Evolutionary conservation across 2,113 vertebrate species (phyloP).

Genomic region (Hydrolagus affinis): DNA sequence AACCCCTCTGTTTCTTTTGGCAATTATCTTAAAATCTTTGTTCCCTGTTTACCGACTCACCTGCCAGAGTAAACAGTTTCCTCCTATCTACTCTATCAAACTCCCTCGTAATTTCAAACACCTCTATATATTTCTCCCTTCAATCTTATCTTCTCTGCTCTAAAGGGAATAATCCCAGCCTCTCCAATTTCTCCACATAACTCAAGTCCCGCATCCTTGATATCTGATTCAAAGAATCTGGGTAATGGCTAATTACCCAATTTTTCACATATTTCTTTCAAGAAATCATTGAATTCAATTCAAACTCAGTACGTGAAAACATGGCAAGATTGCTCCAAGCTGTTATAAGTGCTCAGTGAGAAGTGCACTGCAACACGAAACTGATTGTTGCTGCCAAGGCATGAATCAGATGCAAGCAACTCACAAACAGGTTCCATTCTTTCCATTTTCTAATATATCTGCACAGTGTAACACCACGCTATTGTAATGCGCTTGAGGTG

Average conservation of each 20-base stretch:
- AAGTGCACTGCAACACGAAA: constrained; percentile 46
- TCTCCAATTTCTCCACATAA: no score
- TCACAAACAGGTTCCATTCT: constrained; percentile 52
- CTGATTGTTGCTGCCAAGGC: constrained; percentile 57
- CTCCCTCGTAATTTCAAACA: no score
- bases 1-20: no score
- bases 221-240: background rate
- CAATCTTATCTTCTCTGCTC: no score
- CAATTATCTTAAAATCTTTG: no score
- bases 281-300: constrained; percentile 58
- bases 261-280: constrained; percentile 57
- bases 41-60: no score
- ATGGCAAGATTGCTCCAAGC: constrained; percentile 58
- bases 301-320: constrained; percentile 61
- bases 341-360: constrained; percentile 48
- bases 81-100: no score
- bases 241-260: constrained; percentile 34
- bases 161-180: no score
- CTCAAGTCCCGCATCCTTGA: no score
- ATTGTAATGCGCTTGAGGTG: constrained; percentile 56
- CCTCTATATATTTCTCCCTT: no score
- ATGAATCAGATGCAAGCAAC: constrained; percentile 64
- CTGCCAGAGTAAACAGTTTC: no score
- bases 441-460: constrained; percentile 73
- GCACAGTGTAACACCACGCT: constrained; percentile 58